These are phyloP conservation scores for Labia minor DNA, from an alignment of 2,888 invertebrate genomes.

Conservation along the genomic window DNA sequence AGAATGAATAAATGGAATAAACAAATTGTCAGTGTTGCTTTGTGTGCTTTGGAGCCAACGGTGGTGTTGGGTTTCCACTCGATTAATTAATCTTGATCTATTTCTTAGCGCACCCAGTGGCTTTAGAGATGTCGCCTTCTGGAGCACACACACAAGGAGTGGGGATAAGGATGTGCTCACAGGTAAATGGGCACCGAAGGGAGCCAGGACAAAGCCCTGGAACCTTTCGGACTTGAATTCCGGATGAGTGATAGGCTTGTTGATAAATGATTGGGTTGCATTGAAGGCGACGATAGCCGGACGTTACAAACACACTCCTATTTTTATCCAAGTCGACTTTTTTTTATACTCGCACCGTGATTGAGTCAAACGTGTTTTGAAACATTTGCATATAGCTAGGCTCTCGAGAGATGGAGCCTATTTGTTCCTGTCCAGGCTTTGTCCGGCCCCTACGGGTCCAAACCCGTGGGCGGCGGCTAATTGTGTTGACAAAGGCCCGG, in stretches of 20 bases:
- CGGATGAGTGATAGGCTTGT: neutral
- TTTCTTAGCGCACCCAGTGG: neutral
- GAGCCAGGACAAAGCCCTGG: neutral
- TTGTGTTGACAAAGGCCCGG: neutral
- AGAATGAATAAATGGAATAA: neutral
- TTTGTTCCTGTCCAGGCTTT: conserved; percentile 7
- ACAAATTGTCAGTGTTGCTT: neutral
- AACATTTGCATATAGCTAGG: neutral
- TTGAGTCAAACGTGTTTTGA: neutral
- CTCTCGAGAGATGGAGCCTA: conserved; percentile 1
- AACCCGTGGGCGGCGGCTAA: neutral
- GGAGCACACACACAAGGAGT: neutral
- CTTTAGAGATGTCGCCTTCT: neutral
- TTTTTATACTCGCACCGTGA: neutral
- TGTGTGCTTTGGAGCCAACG: conserved; percentile 13
- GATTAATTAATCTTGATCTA: conserved; percentile 13
- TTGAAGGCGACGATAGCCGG: conserved; percentile 6
- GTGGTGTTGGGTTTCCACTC: conserved; percentile 6
- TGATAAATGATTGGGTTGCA: neutral
- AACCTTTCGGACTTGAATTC: neutral
- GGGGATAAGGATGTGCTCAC: neutral
- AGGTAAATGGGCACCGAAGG: neutral
- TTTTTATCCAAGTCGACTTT: neutral
- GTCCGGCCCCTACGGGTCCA: neutral
- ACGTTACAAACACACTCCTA: neutral